These are phyloP conservation scores for Elgonia sp. DNA, from an alignment of 2,888 invertebrate species.

Conservation along the genomic window DNA sequence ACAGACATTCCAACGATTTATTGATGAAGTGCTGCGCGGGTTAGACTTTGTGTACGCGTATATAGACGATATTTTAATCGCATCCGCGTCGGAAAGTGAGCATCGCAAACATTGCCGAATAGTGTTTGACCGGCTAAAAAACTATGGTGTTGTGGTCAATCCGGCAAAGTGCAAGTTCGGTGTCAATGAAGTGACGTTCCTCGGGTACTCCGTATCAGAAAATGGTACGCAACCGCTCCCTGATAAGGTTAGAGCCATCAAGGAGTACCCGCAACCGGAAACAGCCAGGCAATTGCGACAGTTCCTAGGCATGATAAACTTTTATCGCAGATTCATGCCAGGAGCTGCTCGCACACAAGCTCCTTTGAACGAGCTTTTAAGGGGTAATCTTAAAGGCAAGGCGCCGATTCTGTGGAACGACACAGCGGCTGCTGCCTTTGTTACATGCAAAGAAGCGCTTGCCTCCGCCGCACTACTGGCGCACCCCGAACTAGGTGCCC, in stretches of 20 bases:
- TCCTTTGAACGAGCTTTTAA: conserved; percentile 54
- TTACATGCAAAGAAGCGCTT: conserved; percentile 27
- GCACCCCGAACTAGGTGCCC: not conserved
- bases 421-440: conserved; percentile 21
- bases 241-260: not conserved
- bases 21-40: not conserved
- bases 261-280: not conserved
- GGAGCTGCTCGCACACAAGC: conserved; percentile 54
- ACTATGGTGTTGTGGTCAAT: conserved; percentile 1
- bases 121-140: conserved; percentile 36
- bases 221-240: not conserved
- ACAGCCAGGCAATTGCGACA: not conserved
- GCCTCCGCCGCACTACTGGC: conserved; percentile 11
- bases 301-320: not conserved
- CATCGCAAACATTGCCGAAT: not conserved
- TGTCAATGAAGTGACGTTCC: not conserved
- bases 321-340: conserved; percentile 24
- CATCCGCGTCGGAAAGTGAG: not conserved
- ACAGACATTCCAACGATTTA: too few relatives aligned
- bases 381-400: conserved; percentile 67
- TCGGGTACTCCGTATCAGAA: not conserved
- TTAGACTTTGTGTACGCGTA: not conserved
- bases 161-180: not conserved
- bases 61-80: not conserved
- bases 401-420: conserved; percentile 38